Base-by-base conservation (phyloP, 2,797 vertebrate genomes). In the Anomalospiza imberbis region DNA sequence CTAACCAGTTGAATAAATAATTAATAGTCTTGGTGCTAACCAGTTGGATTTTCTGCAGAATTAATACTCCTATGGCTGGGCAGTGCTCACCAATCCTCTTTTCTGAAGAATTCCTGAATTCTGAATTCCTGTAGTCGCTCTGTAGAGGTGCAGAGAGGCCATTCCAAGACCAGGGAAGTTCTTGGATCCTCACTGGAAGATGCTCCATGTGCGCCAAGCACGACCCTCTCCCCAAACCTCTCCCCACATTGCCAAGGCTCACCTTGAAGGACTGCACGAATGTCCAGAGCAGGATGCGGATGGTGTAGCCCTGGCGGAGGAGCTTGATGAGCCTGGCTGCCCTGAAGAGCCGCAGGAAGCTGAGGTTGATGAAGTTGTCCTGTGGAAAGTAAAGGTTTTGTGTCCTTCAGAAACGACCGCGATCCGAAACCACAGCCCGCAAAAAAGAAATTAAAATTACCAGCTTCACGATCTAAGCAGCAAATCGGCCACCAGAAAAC, bases 251-350 rank as follows among this genome's bases (percentile, higher is more conserved):
- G 10, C 36, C 17, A 5, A 5, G 21, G 51, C 95, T 97, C 91
- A 99, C 99, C 99, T 99, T 99, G 95, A 99, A 99, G 50, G 99
- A 99, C 98, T 99, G 99, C 55, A 99, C 99, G 6, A 99, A 99
- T 1, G 99, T 99, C 99, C 99, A 99, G 42, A 99, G 98, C 96
- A 99, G 98, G 96, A 99, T 99, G 86, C 99, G 99, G 96, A 99
- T 99, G 96, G 99, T 99, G 97, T 99, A 99, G 58, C 99, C 99
- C 96, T 99, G 99, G 13, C 99, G 98, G 13, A 99, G 98, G 62
- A 99, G 98, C 93, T 99, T 99, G 98, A 99, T 99, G 77, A 99
- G 99, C 10, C 99, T 98, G 2, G 99, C 99, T 0, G 99, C 99
- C 70, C 99, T 97, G 97, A 99, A 99, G 62, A 99, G 98, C 79